phyloP scores from a whole-genome alignment of 2,797 vertebrate species.

The Manis pentadactyla region DNA sequence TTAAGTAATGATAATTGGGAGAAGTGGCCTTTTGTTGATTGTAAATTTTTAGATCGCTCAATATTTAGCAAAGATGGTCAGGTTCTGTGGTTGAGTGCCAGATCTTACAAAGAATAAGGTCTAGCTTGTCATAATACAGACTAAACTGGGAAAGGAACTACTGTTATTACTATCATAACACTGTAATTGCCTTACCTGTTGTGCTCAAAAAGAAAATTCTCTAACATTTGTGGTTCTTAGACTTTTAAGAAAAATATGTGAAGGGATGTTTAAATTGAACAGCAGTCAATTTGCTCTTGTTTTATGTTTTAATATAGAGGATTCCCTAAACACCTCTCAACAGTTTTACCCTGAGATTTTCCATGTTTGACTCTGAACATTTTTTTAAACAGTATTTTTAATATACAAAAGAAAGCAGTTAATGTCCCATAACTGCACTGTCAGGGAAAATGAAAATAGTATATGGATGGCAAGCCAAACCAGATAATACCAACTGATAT shows the following conservation, averaged over 20 bases:
- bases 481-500: not conserved
- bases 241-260: not conserved
- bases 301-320: not conserved
- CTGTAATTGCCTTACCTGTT: not conserved
- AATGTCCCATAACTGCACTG: not conserved
- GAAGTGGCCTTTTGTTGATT: not conserved
- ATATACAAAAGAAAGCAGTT: not conserved
- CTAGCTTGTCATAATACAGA: not conserved
- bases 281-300: not conserved
- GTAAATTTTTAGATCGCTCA: not conserved
- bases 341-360: not conserved
- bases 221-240: not conserved
- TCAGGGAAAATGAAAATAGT: not conserved
- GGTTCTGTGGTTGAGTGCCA: not conserved
- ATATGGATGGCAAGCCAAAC: not conserved
- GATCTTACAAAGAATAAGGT: not conserved
- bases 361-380: not conserved
- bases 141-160: not conserved
- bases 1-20: slow-evolving; percentile 2
- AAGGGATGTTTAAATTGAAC: not conserved
- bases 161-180: not conserved
- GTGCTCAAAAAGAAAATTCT: not conserved
- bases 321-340: not conserved
- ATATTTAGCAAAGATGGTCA: not conserved
- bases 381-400: slow-evolving; percentile 8